Evolutionary conservation across 2,113 vertebrate species (phyloP), one percentile per base, ranked within the genome.

Genomic region (Cercocebus atys): DNA sequence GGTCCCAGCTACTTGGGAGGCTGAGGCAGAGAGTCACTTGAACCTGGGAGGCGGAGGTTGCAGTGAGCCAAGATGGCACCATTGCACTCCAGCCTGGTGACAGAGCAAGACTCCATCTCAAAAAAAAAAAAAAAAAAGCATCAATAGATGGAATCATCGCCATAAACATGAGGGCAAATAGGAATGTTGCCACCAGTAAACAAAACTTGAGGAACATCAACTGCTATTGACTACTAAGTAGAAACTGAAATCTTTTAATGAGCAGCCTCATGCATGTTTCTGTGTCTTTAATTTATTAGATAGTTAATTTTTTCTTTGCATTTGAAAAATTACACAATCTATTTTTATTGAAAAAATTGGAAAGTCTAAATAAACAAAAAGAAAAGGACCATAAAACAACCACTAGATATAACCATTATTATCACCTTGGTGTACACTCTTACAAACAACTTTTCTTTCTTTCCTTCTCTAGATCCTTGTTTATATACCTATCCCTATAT

Each of bases 161-260:
- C 99, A 99, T 99, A 99, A 98, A 99, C 99, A 88, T 99, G 99
- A 92, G 99, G 99, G 98, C 99, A 99, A 98, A 99, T 98, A 98
- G 99, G 99, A 98, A 99, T 99, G 98, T 99, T 99, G 98, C 99
- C 99, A 98, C 99, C 99, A 97, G 99, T 99, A 99, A 99, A 99
- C 99, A 99, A 99, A 98, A 99, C 99, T 99, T 99, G 96, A 96
- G 98, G 96, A 95, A 97, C 93, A 89, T 93, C 92, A 75, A 81
- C 88, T 30, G n/a, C 50, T 94, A 87, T 72, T 87, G 76, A 95
- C 88, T 96, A 45, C 91, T 96, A 94, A 59, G 84, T 0, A 2
- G 47, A 84, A 80, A 78, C 30, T 27, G 45, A 81, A 78, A 78
- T 66, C 73, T 94, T 84, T 92, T 14, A 84, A 84, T 52, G 59